These are phyloP conservation scores for Gallinago nigripennis DNA, from an alignment of 2,797 vertebrate genomes.

Conservation along the genomic window DNA sequence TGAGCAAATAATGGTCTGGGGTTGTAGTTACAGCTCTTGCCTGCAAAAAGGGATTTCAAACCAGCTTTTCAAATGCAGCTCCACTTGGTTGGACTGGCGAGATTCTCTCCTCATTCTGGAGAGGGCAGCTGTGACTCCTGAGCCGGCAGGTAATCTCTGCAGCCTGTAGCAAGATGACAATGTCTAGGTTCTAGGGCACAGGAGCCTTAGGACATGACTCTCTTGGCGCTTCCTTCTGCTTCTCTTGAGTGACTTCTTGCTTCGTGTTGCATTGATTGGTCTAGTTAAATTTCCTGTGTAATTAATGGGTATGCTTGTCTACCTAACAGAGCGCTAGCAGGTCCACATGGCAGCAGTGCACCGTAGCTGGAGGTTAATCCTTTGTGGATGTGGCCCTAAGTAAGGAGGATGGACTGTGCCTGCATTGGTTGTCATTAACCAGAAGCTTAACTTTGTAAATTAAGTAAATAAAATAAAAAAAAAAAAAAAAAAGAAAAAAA, in stretches of 20 bases:
- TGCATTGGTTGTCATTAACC: background rate
- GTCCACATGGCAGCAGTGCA: background rate
- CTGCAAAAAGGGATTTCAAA: background rate
- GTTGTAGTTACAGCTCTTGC: background rate
- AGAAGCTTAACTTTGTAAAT: background rate
- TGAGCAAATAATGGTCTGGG: background rate
- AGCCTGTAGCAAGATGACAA: background rate
- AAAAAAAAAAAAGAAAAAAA: too few relatives aligned
- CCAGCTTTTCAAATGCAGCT: background rate
- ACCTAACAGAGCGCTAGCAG: background rate
- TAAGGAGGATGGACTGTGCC: background rate
- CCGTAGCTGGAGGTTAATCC: background rate
- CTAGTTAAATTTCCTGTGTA: background rate
- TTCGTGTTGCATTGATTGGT: background rate
- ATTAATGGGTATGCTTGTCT: background rate
- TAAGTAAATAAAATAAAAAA: too few relatives aligned
- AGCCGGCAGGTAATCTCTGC: background rate
- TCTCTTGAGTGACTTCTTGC: background rate
- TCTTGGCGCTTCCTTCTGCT: background rate
- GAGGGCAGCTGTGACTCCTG: background rate
- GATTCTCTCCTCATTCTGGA: background rate
- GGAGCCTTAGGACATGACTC: background rate
- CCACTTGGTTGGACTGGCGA: fast-evolving
- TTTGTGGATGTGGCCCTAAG: background rate
- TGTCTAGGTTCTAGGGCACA: background rate